Evolutionary conservation across 2,888 invertebrate species (phyloP).

Genomic region (Siphonodentalium dalli): DNA sequence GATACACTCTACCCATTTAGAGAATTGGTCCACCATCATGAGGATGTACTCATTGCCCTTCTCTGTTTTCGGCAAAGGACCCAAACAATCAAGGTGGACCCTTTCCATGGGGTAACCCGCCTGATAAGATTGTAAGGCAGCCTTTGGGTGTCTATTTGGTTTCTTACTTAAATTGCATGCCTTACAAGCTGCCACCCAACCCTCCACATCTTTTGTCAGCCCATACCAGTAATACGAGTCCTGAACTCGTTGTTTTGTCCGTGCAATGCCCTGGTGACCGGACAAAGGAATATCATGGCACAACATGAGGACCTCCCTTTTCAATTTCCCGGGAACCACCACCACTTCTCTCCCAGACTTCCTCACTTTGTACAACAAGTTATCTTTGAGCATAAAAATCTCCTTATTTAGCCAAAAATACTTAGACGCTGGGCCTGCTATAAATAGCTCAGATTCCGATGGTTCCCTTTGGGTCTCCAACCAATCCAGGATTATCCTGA

Average conservation of each 20-base stretch:
- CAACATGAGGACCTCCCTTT: not conserved
- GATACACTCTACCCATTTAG: constrained; percentile 4
- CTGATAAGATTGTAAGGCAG: constrained; percentile 73
- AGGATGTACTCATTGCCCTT: constrained; percentile 14
- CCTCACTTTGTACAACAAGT: no score
- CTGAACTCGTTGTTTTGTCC: constrained; percentile 1
- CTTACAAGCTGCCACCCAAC: not conserved
- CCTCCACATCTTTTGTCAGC: no score
- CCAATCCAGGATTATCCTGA: constrained; percentile 3
- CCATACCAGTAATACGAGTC: constrained; percentile 3
- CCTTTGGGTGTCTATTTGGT: not conserved
- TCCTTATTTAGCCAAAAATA: constrained; percentile 1
- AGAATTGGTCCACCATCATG: constrained; percentile 17
- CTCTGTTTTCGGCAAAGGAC: constrained; percentile 10
- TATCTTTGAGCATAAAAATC: not conserved
- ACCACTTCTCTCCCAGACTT: not conserved
- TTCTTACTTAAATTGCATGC: constrained; percentile 1
- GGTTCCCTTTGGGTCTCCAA: not conserved
- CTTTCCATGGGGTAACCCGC: constrained; percentile 70
- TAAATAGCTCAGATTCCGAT: not conserved
- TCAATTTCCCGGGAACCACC: constrained; percentile 1
- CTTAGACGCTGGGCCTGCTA: constrained; percentile 1
- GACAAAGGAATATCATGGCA: constrained; percentile 4
- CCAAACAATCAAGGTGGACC: constrained; percentile 16
- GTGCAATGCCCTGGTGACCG: constrained; percentile 10